A percentile compares a stretch with the other conserved stretches of the same genome.
These are phyloP conservation scores for Phyto melanocephala DNA, from an alignment of 2,888 invertebrate species.

Conservation along the genomic window DNA sequence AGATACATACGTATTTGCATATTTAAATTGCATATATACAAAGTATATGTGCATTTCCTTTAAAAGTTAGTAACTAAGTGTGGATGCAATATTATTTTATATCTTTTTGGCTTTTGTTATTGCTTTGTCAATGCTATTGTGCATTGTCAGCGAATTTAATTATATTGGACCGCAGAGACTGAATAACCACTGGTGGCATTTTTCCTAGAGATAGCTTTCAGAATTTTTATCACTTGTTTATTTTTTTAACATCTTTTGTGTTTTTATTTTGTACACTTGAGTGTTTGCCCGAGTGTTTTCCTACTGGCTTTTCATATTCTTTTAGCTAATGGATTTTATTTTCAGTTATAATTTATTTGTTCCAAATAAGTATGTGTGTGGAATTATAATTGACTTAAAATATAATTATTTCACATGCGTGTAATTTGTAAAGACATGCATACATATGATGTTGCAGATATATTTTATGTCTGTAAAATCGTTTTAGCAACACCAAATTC, in stretches of 20 bases:
- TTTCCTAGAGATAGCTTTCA: slow-evolving; percentile 21
- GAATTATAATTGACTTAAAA: slow-evolving; percentile 23
- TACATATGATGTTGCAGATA: too few species aligned
- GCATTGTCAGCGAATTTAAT: slow-evolving; percentile 62
- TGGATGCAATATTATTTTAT: too few species aligned
- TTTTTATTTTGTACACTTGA: background rate
- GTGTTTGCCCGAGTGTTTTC: background rate
- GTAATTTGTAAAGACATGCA: too few species aligned
- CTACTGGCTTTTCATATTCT: background rate
- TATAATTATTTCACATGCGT: background rate
- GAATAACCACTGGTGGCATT: background rate
- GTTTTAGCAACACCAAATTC: too few species aligned
- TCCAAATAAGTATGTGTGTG: slow-evolving; percentile 13
- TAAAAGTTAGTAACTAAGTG: too few species aligned
- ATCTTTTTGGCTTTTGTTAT: slow-evolving; percentile 4
- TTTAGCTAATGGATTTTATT: background rate
- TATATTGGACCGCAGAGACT: slow-evolving; percentile 57
- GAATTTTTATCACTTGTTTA: slow-evolving; percentile 30
- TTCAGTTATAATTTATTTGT: background rate
- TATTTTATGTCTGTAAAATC: too few species aligned
- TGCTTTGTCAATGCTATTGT: slow-evolving; percentile 49
- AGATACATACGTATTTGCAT: background rate
- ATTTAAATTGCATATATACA: too few species aligned
- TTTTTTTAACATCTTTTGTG: background rate
- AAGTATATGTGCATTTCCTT: too few species aligned